Evolutionary conservation across 1,140 invertebrate species (phyloP).

Genomic region (Dreissena rostriformis): DNA sequence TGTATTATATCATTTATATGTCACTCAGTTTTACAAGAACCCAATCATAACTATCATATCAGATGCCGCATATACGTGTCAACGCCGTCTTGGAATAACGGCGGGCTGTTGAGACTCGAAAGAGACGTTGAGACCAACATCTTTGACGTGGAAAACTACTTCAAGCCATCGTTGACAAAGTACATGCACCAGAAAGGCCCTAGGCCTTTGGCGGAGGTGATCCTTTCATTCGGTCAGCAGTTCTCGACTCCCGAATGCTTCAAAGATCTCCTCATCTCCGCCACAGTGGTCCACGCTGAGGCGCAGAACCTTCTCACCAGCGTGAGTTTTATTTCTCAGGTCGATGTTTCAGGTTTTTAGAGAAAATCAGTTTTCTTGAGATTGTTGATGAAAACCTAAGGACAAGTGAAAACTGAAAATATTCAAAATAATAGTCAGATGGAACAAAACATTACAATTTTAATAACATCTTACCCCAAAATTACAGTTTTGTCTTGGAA

Average conservation of each 20-base stretch:
- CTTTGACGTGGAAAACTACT: conserved; percentile 61
- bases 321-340: no score
- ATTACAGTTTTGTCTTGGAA: no score
- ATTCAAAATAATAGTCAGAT: no score
- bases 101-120: conserved; percentile 45
- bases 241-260: conserved; percentile 51
- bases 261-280: conserved; percentile 59
- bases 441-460: no score
- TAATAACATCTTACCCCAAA: no score
- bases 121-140: conserved; percentile 57
- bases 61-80: conserved; percentile 60
- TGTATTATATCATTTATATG: no score
- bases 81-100: conserved; percentile 18
- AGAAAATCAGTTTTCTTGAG: no score
- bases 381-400: no score
- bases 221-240: conserved; percentile 64
- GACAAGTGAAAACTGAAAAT: no score
- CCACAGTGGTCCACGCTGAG: conserved; percentile 48
- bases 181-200: conserved; percentile 50
- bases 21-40: background rate
- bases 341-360: no score
- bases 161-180: conserved; percentile 53
- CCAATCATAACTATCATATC: background rate
- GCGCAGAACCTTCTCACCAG: conserved; percentile 47
- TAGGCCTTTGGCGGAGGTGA: conserved; percentile 58